Evolutionary conservation across 2,797 vertebrate species (phyloP).

Genomic region (Poliocrania exsul): DNA sequence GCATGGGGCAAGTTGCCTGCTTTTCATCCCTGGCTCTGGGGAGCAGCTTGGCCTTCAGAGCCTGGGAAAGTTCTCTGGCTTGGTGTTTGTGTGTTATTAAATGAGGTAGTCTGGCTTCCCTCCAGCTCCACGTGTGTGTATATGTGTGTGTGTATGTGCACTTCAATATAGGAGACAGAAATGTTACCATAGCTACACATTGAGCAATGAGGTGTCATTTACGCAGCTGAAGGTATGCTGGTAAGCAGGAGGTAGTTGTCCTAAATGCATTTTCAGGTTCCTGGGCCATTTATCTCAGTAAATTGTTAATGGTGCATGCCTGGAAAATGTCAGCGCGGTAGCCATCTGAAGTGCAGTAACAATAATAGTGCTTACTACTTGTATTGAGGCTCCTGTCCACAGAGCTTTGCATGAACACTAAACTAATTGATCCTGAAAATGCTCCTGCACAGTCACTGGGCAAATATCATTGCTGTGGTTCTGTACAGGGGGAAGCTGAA

Average conservation of each 20-base stretch:
- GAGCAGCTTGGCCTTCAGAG: not conserved
- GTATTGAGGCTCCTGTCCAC: conserved; percentile 31
- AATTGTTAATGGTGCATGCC: conserved; percentile 43
- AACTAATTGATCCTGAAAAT: conserved; percentile 52
- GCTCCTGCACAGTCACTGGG: not conserved
- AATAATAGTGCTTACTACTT: conserved; percentile 41
- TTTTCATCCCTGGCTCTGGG: not conserved
- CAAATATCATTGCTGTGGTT: not conserved
- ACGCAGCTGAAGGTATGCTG: not conserved
- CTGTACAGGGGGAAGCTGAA: not conserved
- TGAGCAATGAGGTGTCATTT: conserved; percentile 28
- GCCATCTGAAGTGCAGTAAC: conserved; percentile 30
- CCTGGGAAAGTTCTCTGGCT: not conserved
- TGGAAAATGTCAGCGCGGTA: conserved; percentile 11
- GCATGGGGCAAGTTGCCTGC: rapidly evolving
- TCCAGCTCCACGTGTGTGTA: not conserved
- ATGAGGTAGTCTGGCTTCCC: not conserved
- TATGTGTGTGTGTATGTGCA: not conserved
- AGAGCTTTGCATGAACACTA: conserved; percentile 15
- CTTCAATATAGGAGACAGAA: not conserved
- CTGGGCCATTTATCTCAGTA: conserved; percentile 30
- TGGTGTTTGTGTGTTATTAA: not conserved
- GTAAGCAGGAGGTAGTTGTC: conserved; percentile 40
- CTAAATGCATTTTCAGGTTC: conserved; percentile 46
- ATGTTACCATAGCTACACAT: conserved; percentile 23